These are phyloP conservation scores for Spheniscus mendiculus DNA, from an alignment of 2,113 vertebrate species.

Conservation along the genomic window DNA sequence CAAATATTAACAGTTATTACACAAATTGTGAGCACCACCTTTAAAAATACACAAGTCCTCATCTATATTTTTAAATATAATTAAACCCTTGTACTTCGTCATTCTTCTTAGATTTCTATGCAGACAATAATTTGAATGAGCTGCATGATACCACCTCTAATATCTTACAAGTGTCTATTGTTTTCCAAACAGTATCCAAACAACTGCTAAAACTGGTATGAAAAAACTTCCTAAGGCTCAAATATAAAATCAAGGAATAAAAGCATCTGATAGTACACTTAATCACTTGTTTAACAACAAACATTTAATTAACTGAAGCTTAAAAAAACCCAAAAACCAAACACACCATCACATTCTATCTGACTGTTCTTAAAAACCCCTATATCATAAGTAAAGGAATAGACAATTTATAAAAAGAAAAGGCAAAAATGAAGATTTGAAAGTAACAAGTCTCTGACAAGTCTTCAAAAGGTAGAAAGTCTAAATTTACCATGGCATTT, in stretches of 20 bases:
- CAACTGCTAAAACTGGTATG: background rate
- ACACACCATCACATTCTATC: background rate
- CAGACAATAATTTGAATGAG: background rate
- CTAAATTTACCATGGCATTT: background rate
- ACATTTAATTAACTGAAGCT: background rate
- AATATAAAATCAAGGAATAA: background rate
- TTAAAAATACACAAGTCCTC: background rate
- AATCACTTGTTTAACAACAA: background rate
- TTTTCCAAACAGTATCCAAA: background rate
- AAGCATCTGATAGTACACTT: background rate
- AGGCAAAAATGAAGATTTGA: background rate
- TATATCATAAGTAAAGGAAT: background rate
- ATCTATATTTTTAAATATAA: background rate
- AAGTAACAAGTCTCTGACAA: background rate
- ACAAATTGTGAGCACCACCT: background rate
- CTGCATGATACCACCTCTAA: background rate
- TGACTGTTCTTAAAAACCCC: background rate
- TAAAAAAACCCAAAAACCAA: background rate
- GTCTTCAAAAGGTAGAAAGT: background rate
- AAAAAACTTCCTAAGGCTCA: background rate
- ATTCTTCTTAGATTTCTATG: background rate
- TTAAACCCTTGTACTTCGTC: background rate
- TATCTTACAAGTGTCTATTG: background rate
- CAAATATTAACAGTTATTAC: background rate
- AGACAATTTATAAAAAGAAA: background rate